phyloP scores from a whole-genome alignment of 2,113 vertebrate genomes.

The Ammodytes marinus region DNA sequence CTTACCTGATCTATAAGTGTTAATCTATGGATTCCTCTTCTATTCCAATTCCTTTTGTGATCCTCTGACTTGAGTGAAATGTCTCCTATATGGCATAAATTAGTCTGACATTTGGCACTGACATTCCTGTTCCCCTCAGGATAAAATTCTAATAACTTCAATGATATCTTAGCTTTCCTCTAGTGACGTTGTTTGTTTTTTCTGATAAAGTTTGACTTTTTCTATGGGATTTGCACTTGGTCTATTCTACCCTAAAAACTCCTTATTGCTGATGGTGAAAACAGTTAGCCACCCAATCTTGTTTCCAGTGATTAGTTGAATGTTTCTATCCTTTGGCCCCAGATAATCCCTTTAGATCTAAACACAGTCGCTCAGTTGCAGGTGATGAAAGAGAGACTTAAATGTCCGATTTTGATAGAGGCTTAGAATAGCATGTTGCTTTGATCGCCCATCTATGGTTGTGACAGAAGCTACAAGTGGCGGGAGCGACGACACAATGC shows the following conservation, averaged over 20 bases:
- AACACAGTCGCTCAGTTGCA: not conserved
- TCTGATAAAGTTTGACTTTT: not conserved
- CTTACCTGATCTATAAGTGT: not conserved
- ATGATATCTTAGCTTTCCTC: not conserved
- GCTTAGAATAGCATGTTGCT: not conserved
- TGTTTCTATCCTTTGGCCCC: not conserved
- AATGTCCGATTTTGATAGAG: not conserved
- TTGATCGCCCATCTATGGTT: conserved; percentile 24
- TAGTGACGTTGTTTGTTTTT: not conserved
- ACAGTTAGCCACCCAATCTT: not conserved
- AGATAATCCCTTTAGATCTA: conserved; percentile 20
- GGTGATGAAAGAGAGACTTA: conserved; percentile 16
- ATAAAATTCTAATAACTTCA: not conserved
- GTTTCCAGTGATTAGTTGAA: not conserved
- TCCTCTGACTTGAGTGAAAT: not conserved
- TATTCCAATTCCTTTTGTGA: not conserved
- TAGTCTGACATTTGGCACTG: too few species aligned
- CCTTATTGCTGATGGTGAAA: not conserved
- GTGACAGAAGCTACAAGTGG: conserved; percentile 14
- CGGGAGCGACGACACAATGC: conserved; percentile 6
- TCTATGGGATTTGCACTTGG: not conserved
- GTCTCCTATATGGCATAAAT: not conserved
- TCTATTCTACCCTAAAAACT: not conserved
- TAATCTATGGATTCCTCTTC: not conserved
- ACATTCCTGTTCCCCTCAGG: not conserved